phyloP scores from a whole-genome alignment of 1,140 invertebrate species.

The Ceratosolen solmsi region DNA sequence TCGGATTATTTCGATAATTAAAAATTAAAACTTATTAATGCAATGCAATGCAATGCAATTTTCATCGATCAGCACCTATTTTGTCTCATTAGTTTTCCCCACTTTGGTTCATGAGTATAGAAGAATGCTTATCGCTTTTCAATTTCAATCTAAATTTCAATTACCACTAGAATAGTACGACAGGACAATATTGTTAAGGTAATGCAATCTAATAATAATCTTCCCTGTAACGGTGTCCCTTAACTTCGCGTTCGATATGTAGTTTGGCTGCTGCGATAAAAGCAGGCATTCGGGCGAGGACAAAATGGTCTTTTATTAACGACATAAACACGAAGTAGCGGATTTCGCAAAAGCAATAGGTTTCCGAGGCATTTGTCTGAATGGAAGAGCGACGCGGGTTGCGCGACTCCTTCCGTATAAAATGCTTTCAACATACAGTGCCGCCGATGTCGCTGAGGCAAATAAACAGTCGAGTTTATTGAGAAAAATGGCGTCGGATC shows the following conservation, averaged over 20 bases:
- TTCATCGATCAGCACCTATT: neutral
- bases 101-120: neutral
- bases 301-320: neutral
- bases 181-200: no score
- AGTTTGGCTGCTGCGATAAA: neutral
- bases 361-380: neutral
- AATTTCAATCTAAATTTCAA: no score
- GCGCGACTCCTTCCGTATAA: neutral
- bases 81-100: neutral
- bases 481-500: neutral
- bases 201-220: no score
- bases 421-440: no score
- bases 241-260: no score
- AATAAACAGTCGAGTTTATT: neutral
- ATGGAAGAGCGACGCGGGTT: neutral
- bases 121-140: no score
- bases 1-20: neutral
- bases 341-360: neutral
- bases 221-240: no score
- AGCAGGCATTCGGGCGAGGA: neutral
- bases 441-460: neutral
- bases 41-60: neutral
- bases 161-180: no score
- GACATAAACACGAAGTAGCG: neutral
- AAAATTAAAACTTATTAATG: neutral